These are phyloP conservation scores for Pristis pectinata DNA, from an alignment of 2,797 vertebrate genomes.

Conservation along the genomic window DNA sequence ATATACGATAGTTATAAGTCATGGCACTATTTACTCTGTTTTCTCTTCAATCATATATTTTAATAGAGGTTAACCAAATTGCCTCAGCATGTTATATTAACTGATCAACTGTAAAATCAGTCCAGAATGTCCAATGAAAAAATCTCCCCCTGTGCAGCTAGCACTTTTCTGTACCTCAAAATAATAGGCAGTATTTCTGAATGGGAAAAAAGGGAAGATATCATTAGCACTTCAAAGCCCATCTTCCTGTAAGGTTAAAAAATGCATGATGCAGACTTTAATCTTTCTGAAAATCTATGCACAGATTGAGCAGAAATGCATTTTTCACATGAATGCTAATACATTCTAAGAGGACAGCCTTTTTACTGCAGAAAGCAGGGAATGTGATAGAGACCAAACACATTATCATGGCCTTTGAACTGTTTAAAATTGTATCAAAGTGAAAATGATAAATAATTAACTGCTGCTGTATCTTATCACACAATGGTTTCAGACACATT, in stretches of 20 bases:
- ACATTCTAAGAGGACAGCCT: conserved; percentile 69
- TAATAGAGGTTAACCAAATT: neutral
- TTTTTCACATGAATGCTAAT: conserved; percentile 84
- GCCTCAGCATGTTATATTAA: conserved; percentile 45
- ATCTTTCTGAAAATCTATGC: conserved; percentile 79
- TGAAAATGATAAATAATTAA: conserved; percentile 76
- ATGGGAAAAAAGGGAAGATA: conserved; percentile 60
- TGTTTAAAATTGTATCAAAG: conserved; percentile 71
- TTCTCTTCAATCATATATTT: neutral
- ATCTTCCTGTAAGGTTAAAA: conserved; percentile 54
- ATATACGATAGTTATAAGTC: neutral
- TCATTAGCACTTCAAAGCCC: conserved; percentile 92
- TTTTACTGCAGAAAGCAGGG: conserved; percentile 67
- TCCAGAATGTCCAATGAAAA: conserved; percentile 47
- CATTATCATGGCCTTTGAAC: conserved; percentile 74
- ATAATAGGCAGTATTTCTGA: conserved; percentile 68
- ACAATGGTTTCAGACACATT: conserved; percentile 42
- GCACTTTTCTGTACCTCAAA: conserved; percentile 54
- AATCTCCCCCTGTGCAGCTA: conserved; percentile 47
- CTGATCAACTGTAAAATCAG: conserved; percentile 50
- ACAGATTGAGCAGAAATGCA: conserved; percentile 69
- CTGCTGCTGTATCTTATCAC: conserved; percentile 47
- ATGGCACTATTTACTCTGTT: neutral
- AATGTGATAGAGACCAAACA: conserved; percentile 54
- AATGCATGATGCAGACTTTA: conserved; percentile 77